Evolutionary conservation across 2,113 vertebrate genomes (phyloP), one percentile per base, ranked within the genome.

Genomic region (Rattus rattus): DNA sequence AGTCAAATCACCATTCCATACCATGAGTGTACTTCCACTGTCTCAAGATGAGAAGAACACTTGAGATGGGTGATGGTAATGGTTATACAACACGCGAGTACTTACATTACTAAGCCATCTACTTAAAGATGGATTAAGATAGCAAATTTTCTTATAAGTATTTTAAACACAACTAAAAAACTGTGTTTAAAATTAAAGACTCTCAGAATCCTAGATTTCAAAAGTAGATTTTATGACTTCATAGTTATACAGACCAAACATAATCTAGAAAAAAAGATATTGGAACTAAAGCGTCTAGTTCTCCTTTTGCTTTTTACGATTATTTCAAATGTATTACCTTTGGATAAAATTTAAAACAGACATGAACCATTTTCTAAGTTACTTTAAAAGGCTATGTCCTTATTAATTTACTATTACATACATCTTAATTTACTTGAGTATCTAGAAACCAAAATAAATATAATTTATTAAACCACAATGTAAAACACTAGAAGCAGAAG

Each of bases 331-430:
- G 90, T 5, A 89, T 26, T 67, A 22, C 1, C 24, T 91, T 70
- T 80, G 49, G 22, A 88, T 95, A 84, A 97, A 92, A 5, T 92
- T 94, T 79, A 87, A 92, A 90, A 76, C 3, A 81, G 24, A 6
- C 26, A 75, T 59, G 63, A 81, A 90, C 79, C 1, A 56, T 79
- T 83, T 65, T 90, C 61, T 83, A 56, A 89, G 30, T 39, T 10
- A 16, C 72, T 87, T 16, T 56, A 95, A 89, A 84, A 61, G 54
- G 16, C 20, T 79, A 79, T 65, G 73, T 69, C 20, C 52, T 43
- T 76, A 75, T 67, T 90, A 90, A 94, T 73, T 85, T 94, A 92
- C 33, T 91, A 14, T 88, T 1, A 81, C 70, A 67, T 76, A 73
- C 33, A 80, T 12, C 33, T 56, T 80, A 80, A 56, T 52, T 54